Base-by-base conservation (phyloP, 2,888 invertebrate species). In the Cremastinae sp. region DNA sequence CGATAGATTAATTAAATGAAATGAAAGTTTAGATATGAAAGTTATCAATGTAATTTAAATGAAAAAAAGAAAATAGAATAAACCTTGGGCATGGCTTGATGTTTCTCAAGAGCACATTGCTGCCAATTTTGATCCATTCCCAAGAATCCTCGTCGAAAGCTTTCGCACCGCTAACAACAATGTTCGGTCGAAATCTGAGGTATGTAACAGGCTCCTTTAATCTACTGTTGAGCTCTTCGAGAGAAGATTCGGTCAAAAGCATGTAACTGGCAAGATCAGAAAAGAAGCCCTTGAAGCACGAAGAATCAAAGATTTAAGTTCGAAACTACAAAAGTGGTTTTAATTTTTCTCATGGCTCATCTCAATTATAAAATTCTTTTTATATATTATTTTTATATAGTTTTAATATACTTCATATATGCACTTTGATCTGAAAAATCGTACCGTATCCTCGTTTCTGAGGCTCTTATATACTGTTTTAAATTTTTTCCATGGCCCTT, bases 1-100 rank as follows among this genome's bases (percentile, higher is more conserved):
- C n/a, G n/a, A n/a, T 28, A 3, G 2, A 28, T 28, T 28, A 28
- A 2, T 5, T 5, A 3, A 3, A 28, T 28, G 28, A 3, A n/a
- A n/a, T n/a, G n/a, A n/a, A n/a, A n/a, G n/a, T n/a, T n/a, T n/a
- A n/a, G n/a, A n/a, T n/a, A n/a, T n/a, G n/a, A n/a, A n/a, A n/a
- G n/a, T n/a, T n/a, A n/a, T n/a, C n/a, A n/a, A n/a, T n/a, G n/a
- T n/a, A n/a, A n/a, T n/a, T n/a, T n/a, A n/a, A n/a, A n/a, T n/a
- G n/a, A n/a, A n/a, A n/a, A n/a, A n/a, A n/a, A n/a, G n/a, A n/a
- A n/a, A n/a, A n/a, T 10, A 12, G 2, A 10, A 45, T 53, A 35
- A 90, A 93, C 90, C 93, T 91, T 0, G 92, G 90, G 80, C 93
- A 93, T 0, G 91, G 91, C 83, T 92, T 92, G 12, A 92, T 89